Base-by-base conservation (phyloP, 2,797 vertebrate species). In the Arnoldichthys spilopterus region DNA sequence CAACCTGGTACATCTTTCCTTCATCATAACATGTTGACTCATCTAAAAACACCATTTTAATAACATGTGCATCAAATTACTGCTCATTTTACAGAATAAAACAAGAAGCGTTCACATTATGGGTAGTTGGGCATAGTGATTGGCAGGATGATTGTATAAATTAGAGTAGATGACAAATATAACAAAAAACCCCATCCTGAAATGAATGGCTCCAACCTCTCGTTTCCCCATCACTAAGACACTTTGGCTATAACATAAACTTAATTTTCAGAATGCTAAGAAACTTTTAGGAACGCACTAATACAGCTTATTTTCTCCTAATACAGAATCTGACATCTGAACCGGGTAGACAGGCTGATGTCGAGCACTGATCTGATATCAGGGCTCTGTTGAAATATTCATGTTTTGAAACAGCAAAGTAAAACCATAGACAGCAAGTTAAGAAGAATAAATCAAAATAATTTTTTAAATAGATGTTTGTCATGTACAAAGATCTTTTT, bases 11-110 rank as follows among this genome's bases (percentile, higher is more conserved):
- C 87, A 96, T 95, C 82, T 98, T 98, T 3, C 97, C 97, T 4
- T 98, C 94, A 0, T 99, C 98, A 0, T 97, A 99, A 88, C 97
- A 99, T 0, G 95, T 96, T 0, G 96, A 95, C 87, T 98, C 97
- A 89, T 98, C 98, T 99, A 86, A 9, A 84, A 24, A 78, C 59
- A 72, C 4, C 13, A 58, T 71, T 58, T 9, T 26, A 16, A 72
- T 40, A 73, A 15, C 2, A 54, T 68, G 58, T 62, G 34, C 58
- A 69, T 28, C 20, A 61, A 63, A 26, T 37, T 45, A 22, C 7
- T 11, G 1, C 6, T 53, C 2, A 13, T 15, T 47, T 11, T 47
- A 47, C 13, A 13, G 13, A 47, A 15, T 53, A 53, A 20, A 53
- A 53, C 18, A 6, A 20, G 20, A 4, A 20, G 47, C 47, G 6